Conservation (phyloP, 2,888 invertebrate genomes). For the Argyresthia albistria region DNA sequence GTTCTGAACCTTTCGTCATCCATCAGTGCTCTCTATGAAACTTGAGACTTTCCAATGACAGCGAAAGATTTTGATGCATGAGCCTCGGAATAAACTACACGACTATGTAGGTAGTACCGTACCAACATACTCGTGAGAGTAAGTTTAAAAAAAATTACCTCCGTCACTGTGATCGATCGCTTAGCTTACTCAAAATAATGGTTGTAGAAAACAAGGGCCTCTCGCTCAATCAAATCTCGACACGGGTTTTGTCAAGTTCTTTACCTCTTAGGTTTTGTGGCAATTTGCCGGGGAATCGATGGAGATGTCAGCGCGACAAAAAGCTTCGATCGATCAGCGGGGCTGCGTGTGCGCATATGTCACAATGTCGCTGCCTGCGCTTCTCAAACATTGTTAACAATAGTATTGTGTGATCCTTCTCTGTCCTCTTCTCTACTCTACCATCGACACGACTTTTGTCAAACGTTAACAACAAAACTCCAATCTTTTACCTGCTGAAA, state of each 20-base stretch:
- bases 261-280: constrained; percentile 28
- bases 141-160: constrained; percentile 30
- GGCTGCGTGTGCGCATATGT: constrained; percentile 42
- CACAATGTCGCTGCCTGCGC: constrained; percentile 11
- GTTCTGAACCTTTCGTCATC: not conserved
- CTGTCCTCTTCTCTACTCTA: constrained; percentile 4
- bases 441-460: too few relatives aligned
- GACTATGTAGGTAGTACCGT: constrained; percentile 26
- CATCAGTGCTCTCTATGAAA: not conserved
- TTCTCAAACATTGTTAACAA: not conserved
- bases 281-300: constrained; percentile 65
- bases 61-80: constrained; percentile 32
- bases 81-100: constrained; percentile 13
- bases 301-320: constrained; percentile 66
- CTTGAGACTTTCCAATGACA: constrained; percentile 23
- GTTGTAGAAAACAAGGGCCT: constrained; percentile 26
- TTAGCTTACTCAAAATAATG: constrained; percentile 56
- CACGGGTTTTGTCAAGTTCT: constrained; percentile 30
- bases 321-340: constrained; percentile 62
- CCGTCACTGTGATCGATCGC: constrained; percentile 49
- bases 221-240: constrained; percentile 49
- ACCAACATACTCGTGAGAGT: constrained; percentile 13
- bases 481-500: not conserved
- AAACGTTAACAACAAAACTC: too few relatives aligned
- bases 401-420: constrained; percentile 4